A percentile compares a stretch with the other conserved stretches of the same genome.
These are phyloP conservation scores for Opisthocomus hoazin DNA, from an alignment of 2,113 vertebrate species.

Conservation along the genomic window DNA sequence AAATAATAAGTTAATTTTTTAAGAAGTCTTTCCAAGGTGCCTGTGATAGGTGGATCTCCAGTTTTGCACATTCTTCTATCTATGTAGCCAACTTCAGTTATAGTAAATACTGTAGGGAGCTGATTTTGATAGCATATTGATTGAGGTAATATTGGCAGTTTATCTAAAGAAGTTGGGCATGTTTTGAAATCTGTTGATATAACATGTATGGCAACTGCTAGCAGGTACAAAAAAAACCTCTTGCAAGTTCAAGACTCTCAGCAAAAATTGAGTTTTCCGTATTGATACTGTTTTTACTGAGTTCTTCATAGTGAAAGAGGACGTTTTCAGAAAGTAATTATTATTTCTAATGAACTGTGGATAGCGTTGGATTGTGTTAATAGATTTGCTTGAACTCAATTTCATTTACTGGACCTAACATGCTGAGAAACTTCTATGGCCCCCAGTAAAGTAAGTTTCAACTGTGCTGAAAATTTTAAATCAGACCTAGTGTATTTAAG, in stretches of 20 bases:
- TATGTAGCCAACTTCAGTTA: background rate
- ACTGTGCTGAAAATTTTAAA: background rate
- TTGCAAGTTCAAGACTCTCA: background rate
- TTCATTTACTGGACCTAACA: background rate
- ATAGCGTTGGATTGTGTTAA: background rate
- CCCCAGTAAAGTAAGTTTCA: background rate
- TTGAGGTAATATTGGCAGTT: background rate
- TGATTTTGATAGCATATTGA: background rate
- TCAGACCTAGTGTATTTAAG: background rate
- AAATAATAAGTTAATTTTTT: background rate
- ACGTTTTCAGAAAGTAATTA: conserved; percentile 21
- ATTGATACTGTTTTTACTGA: background rate
- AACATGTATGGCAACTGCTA: background rate
- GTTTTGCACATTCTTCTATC: background rate
- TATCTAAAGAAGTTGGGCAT: background rate
- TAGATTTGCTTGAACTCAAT: conserved; percentile 36
- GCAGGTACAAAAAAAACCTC: background rate
- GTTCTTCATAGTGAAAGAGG: background rate
- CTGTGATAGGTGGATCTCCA: background rate
- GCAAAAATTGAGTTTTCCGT: background rate
- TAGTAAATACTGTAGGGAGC: background rate
- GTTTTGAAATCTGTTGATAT: background rate
- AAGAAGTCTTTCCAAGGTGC: background rate
- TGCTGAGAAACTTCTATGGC: background rate
- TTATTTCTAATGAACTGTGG: conserved; percentile 28